Evolutionary conservation across 2,888 invertebrate genomes (phyloP), one percentile per base, ranked within the genome.

Genomic region (Seira ritae): DNA sequence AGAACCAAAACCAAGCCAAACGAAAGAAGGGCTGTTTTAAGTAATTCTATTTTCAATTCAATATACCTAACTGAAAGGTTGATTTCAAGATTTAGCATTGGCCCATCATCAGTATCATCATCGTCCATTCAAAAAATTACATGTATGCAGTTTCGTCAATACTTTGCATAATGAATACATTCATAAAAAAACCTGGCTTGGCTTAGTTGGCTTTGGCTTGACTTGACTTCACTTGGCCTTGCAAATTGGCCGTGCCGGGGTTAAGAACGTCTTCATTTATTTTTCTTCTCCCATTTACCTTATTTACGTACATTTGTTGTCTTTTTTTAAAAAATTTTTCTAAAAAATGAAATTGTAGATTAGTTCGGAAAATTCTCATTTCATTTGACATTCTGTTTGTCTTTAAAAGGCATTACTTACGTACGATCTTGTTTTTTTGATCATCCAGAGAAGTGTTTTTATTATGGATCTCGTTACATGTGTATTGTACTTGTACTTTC

Each of bases 231-330:
- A n/a, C 60, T 60, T 60, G 60, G 19, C 62, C 62, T 62, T 62
- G 62, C 20, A 22, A 62, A 20, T 62, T 60, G 17, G 8, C 31
- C 2, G 31, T 31, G n/a, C 62, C 62, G 10, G 62, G 62, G 19
- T 62, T 62, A 62, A 31, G 31, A 31, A 62, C 62, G 62, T 62
- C 62, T 62, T 22, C 17, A 31, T 31, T 31, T 8, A 31, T 31
- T 22, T 62, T 22, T 62, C 2, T 20, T 50, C 62, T 15, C 2
- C 62, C 62, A 62, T 19, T 22, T 15, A 19, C 20, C 4, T 62
- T 22, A 20, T 62, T 62, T 62, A 62, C 62, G 62, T 62, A 62
- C n/a, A n/a, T n/a, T n/a, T n/a, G n/a, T n/a, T n/a, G n/a, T n/a
- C n/a, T n/a, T n/a, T n/a, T n/a, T n/a, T n/a, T n/a, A n/a, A n/a